A percentile compares a stretch with the other conserved stretches of the same genome.
Conservation (phyloP, 2,888 invertebrate species). For the Drosophila kuntzei region DNA sequence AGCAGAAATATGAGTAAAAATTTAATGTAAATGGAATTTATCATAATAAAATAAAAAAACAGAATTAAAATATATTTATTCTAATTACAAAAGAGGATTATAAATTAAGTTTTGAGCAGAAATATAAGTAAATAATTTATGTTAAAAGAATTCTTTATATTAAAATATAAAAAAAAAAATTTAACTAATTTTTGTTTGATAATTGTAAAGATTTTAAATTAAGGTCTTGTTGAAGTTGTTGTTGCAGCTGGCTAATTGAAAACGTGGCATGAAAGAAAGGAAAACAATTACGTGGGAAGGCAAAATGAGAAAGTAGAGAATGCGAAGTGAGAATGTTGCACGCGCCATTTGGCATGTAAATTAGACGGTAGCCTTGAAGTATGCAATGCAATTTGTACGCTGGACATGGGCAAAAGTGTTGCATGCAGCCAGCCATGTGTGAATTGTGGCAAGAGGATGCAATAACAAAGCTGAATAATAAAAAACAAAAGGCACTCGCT, state of each 20-base stretch:
- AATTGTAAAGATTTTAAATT: slow-evolving; percentile 5
- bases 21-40: too few species aligned
- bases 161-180: too few species aligned
- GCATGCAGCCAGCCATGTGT: slow-evolving; percentile 66
- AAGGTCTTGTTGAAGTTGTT: slow-evolving; percentile 6
- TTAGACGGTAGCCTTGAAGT: slow-evolving; percentile 75
- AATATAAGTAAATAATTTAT: too few species aligned
- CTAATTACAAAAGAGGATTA: too few species aligned
- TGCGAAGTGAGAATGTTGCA: slow-evolving; percentile 23
- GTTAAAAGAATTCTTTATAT: too few species aligned
- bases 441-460: slow-evolving; percentile 53
- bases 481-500: slow-evolving; percentile 53
- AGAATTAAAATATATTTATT: too few species aligned
- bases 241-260: slow-evolving; percentile 59
- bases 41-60: too few species aligned
- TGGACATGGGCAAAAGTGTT: slow-evolving; percentile 58
- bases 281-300: slow-evolving; percentile 50
- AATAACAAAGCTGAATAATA: slow-evolving; percentile 11
- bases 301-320: neutral
- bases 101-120: too few species aligned
- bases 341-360: slow-evolving; percentile 72
- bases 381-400: slow-evolving; percentile 62
- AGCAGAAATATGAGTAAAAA: too few species aligned
- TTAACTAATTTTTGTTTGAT: too few species aligned
- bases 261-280: slow-evolving; percentile 32